Evolutionary conservation across 2,113 vertebrate genomes (phyloP), one percentile per base, ranked within the genome.

Genomic region (Psilopsiagon aymara): DNA sequence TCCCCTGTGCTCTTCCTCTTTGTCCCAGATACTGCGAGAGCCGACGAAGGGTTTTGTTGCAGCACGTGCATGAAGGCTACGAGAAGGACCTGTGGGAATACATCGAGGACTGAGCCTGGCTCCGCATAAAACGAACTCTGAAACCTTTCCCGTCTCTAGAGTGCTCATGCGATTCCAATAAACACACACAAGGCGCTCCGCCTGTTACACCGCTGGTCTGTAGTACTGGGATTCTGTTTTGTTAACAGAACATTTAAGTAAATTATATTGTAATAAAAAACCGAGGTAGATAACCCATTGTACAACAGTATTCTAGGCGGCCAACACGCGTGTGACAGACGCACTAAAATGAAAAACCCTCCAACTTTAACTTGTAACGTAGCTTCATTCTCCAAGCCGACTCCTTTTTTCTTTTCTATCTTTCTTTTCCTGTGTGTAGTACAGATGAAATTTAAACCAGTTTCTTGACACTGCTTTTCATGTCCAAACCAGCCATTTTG

Each of bases 71-170:
- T 97, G 99, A 99, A 99, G 99, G 99, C 98, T 99, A 99, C 86
- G 99, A 99, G 98, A 99, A 99, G 98, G 99, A 99, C 98, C 99
- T 99, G 98, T 99, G 99, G 99, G 99, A 99, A 97, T 99, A 99
- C 98, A 99, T 99, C 92, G 99, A 99, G 98, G 99, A 99, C 98
- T 99, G 99, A 99, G 98, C 76, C 82, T 82, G 96, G 95, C 97
- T 96, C 97, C 16, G 98, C 98, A 98, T 98, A 98, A 98, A 99
- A 98, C 89, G 98, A 98, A 99, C 99, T 99, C 98, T 99, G 98
- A 98, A 98, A 98, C 98, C 98, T 98, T 98, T 98, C 98, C 98
- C 98, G 98, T 98, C 98, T 78, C 57, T 98, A 98, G 99, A 99
- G 98, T 98, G 98, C 98, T 99, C 98, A 98, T 99, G 98, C 98